Evolutionary conservation across 2,888 invertebrate genomes (phyloP).

Genomic region (Conomelus anceps): DNA sequence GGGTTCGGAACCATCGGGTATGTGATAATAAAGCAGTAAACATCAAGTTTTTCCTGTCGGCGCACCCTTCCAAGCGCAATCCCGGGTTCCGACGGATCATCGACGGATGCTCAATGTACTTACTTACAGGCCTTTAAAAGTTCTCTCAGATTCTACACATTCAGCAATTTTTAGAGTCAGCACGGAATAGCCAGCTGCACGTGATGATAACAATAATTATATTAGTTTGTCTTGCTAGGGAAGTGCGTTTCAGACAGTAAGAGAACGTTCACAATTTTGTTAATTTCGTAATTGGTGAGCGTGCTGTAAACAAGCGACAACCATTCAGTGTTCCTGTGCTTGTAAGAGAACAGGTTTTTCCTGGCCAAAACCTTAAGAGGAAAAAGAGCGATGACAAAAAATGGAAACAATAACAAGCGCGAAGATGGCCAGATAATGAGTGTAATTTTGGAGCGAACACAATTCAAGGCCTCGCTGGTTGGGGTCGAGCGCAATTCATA

Average conservation of each 20-base stretch:
- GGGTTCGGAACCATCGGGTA: no score
- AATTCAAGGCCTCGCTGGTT: background rate
- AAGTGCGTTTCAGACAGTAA: background rate
- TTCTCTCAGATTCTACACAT: background rate
- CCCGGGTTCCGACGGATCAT: no score
- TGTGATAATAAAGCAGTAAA: no score
- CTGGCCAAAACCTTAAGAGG: background rate
- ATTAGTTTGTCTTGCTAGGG: background rate
- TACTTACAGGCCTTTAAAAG: no score
- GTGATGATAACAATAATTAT: background rate
- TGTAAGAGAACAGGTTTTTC: background rate
- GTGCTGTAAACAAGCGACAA: background rate
- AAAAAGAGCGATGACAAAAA: background rate
- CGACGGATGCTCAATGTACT: no score
- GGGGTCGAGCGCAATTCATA: background rate
- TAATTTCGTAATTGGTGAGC: background rate
- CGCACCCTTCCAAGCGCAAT: no score
- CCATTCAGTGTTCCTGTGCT: background rate
- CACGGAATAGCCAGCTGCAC: background rate
- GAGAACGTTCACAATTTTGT: background rate
- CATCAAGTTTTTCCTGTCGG: no score
- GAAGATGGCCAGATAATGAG: background rate
- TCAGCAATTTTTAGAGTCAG: background rate
- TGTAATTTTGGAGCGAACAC: background rate
- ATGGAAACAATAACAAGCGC: background rate